Evolutionary conservation across 2,888 invertebrate genomes (phyloP).

Genomic region (Drosophila subquinaria): DNA sequence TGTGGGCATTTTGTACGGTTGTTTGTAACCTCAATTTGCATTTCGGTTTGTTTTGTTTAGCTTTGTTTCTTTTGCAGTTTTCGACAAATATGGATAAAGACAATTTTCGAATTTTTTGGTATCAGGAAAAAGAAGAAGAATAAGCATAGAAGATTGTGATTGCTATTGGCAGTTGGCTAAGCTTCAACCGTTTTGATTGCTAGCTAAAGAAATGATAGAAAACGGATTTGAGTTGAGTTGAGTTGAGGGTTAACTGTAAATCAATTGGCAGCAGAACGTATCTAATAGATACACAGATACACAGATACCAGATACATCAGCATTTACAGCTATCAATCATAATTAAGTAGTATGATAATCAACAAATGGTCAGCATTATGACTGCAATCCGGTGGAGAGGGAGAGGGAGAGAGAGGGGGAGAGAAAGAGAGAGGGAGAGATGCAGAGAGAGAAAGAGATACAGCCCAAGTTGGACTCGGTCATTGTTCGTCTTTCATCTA

Average conservation of each 20-base stretch:
- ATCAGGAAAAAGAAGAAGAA: not conserved
- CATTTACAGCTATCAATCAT: constrained; percentile 81
- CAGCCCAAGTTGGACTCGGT: constrained; percentile 15
- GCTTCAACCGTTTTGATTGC: constrained; percentile 58
- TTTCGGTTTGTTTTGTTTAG: constrained; percentile 30
- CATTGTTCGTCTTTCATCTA: constrained; percentile 39
- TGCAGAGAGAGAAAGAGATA: not conserved
- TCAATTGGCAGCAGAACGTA: constrained; percentile 72
- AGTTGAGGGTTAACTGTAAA: constrained; percentile 63
- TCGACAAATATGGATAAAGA: constrained; percentile 59
- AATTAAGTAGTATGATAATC: constrained; percentile 79
- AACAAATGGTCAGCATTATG: constrained; percentile 76
- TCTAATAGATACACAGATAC: constrained; percentile 64
- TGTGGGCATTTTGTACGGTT: constrained; percentile 61
- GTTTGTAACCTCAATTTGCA: constrained; percentile 71
- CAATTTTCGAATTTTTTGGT: constrained; percentile 47
- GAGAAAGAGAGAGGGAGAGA: not conserved
- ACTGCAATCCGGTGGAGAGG: constrained; percentile 13
- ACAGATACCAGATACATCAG: constrained; percentile 41
- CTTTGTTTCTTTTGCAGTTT: constrained; percentile 14
- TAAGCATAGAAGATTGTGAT: constrained; percentile 36
- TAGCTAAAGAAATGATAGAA: constrained; percentile 30
- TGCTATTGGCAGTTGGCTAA: constrained; percentile 25
- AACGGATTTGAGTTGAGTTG: constrained; percentile 35
- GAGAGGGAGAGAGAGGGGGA: not conserved